A percentile compares a stretch with the other conserved stretches of the same genome.
phyloP scores from a whole-genome alignment of 2,888 invertebrate species.

The Eurytoma californica region DNA sequence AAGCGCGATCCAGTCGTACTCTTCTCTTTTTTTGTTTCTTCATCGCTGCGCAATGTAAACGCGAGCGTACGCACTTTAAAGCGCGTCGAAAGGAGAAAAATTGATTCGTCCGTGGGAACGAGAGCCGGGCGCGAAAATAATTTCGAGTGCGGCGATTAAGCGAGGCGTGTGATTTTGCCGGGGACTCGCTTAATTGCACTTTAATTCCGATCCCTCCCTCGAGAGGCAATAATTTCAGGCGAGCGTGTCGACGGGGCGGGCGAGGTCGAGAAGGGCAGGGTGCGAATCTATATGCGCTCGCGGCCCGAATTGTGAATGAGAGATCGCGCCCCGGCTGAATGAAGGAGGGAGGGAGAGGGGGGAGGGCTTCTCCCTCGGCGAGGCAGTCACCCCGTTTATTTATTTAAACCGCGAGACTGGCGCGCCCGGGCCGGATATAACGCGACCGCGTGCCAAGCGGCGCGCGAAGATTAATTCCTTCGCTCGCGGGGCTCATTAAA shows the following conservation, averaged over 20 bases:
- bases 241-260: not conserved
- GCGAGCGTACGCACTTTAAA: not conserved
- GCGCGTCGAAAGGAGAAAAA: not conserved
- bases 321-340: too few species aligned
- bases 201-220: constrained; percentile 33
- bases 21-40: too few species aligned
- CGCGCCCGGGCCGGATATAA: too few species aligned
- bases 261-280: not conserved
- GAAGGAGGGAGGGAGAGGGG: not conserved
- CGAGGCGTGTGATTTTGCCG: constrained; percentile 39
- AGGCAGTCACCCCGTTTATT: too few species aligned
- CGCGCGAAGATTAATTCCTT: too few species aligned
- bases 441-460: too few species aligned
- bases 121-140: constrained; percentile 19
- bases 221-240: constrained; percentile 46
- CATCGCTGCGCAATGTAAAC: too few species aligned
- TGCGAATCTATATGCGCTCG: too few species aligned
- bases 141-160: constrained; percentile 48
- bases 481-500: not conserved
- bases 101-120: not conserved
- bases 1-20: too few species aligned
- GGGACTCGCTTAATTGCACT: constrained; percentile 49
- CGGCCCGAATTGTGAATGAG: too few species aligned
- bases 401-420: too few species aligned
- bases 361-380: not conserved